Conservation (phyloP, 2,888 invertebrate species). For the Gymnocheta viridis region DNA sequence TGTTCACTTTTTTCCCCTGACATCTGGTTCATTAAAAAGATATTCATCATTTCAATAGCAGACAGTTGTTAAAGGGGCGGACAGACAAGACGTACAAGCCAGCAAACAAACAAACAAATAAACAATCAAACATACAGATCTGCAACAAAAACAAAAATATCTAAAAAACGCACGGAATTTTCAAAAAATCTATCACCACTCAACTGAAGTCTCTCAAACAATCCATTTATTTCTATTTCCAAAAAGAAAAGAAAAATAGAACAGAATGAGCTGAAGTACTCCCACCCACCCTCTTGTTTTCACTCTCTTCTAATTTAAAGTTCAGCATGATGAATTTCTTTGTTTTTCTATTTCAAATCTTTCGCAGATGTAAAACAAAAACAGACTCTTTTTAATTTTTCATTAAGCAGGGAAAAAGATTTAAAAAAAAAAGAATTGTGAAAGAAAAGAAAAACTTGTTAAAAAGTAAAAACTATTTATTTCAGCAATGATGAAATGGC, state of each 20-base stretch:
- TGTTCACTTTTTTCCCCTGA: constrained; percentile 21
- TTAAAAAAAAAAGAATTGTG: background rate
- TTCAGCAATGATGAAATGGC: constrained; percentile 26
- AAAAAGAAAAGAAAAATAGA: background rate
- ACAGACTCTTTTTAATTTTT: constrained; percentile 9
- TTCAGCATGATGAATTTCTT: constrained; percentile 33
- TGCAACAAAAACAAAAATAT: constrained; percentile 16
- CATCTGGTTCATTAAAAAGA: constrained; percentile 67
- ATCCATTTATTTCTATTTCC: background rate
- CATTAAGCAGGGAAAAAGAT: constrained; percentile 4
- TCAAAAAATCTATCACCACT: constrained; percentile 57
- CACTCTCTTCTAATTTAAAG: constrained; percentile 5
- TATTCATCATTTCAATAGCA: constrained; percentile 62
- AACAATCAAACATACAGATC: constrained; percentile 38
- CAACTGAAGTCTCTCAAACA: constrained; percentile 17
- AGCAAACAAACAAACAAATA: too few relatives aligned
- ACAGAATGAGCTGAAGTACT: background rate
- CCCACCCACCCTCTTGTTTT: constrained; percentile 48
- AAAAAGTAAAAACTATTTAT: constrained; percentile 41
- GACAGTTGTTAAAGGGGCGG: constrained; percentile 18
- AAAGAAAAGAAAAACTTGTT: constrained; percentile 2
- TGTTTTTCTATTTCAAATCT: constrained; percentile 42
- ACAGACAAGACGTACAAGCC: constrained; percentile 10
- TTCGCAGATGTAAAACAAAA: constrained; percentile 37
- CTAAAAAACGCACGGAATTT: constrained; percentile 11